These are phyloP conservation scores for Catharus ustulatus DNA, from an alignment of 2,797 vertebrate genomes.

Conservation along the genomic window DNA sequence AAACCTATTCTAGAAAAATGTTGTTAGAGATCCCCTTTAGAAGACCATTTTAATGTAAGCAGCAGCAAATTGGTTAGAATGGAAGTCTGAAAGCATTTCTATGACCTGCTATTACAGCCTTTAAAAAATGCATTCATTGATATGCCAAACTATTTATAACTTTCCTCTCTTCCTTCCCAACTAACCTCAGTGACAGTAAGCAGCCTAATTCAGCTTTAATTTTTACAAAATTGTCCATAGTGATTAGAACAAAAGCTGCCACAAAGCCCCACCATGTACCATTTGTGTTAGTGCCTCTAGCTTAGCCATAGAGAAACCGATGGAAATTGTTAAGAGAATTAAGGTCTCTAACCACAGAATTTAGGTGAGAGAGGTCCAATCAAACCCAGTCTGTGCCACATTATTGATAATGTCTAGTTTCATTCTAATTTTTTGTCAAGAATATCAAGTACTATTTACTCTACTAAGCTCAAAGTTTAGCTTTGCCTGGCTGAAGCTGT, in stretches of 20 bases:
- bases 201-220: not conserved
- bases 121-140: conserved; percentile 25
- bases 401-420: conserved; percentile 52
- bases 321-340: conserved; percentile 39
- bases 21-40: conserved; percentile 15
- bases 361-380: conserved; percentile 41
- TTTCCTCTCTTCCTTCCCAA: not conserved
- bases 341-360: conserved; percentile 44
- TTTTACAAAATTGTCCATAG: not conserved
- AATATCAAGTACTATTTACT: conserved; percentile 37
- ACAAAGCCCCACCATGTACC: not conserved
- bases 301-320: conserved; percentile 33
- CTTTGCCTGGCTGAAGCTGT: conserved; percentile 85
- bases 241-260: conserved; percentile 21
- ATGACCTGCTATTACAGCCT: not conserved
- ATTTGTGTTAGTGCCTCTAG: conserved; percentile 58
- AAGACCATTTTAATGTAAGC: conserved; percentile 35
- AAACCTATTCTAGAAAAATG: conserved; percentile 31
- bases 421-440: conserved; percentile 43
- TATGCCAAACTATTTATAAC: not conserved
- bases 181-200: not conserved
- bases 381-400: not conserved
- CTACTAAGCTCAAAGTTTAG: conserved; percentile 85
- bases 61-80: conserved; percentile 32
- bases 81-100: conserved; percentile 12